Base-by-base conservation (phyloP, 2,113 vertebrate species). In the Sula dactylatra region DNA sequence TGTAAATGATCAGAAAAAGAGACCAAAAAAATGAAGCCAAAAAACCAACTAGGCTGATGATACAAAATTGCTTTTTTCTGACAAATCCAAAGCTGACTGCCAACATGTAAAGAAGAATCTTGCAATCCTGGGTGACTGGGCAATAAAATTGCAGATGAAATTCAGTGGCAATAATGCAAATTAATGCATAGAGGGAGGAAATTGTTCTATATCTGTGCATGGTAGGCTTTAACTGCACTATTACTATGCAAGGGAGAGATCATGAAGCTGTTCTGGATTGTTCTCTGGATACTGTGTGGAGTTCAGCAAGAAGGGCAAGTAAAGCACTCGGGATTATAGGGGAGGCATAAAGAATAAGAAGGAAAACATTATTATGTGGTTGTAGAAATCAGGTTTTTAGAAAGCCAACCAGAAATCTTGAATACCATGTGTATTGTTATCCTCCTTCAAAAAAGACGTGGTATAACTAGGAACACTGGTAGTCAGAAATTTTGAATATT, bases 351-450 rank as follows among this genome's bases (percentile, higher is more conserved):
- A 86, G 36, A 88, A 50, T 49, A 36, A 38, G 45, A 61, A 80
- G 32, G 26, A 62, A 71, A 66, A 62, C 2, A 17, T 59, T 73
- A 45, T 70, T 45, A 31, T 81, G 40, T 20, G 42, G 16, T 54
- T 34, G 15, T 36, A 70, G 27, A 86, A 58, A 66, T 13, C 5
- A 16, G 5, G 17, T 9, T 83, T 82, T 90, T 42, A 45, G 49
- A 80, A 94, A 88, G 6, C 5, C 12, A n/a, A 36, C 11, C 40
- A 49, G 40, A 86, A 83, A 45, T 32, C 21, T 32, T 45, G 10
- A 73, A 36, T 38, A 32, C 2, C 0, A 0, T 17, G 2, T 69
- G 7, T 19, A 16, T 36, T 52, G 14, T 27, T 65, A 5, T 54
- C 21, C 25, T 73, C 7, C 26, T 16, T 82, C 31, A 44, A 72